Conservation (phyloP, 53 echinoderm and acorn worm genomes). For the Paracentrotus lividus region DNA sequence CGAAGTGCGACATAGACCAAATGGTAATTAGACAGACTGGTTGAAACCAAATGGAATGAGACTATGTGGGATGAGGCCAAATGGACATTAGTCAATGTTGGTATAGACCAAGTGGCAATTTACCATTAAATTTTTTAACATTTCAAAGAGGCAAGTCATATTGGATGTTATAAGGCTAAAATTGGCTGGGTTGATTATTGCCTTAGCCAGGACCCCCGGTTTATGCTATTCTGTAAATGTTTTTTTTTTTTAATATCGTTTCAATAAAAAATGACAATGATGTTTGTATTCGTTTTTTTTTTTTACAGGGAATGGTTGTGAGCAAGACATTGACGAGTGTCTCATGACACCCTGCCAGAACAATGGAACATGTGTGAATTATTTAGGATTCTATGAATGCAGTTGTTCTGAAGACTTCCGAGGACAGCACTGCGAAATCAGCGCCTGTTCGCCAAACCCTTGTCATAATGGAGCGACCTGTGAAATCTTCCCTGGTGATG, state of each 20-base stretch:
- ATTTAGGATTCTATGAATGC: slow-evolving; percentile 18
- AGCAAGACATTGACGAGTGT: slow-evolving; percentile 75
- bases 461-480: slow-evolving; percentile 50
- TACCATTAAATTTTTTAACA: too few species aligned
- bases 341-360: neutral
- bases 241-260: neutral
- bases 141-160: too few species aligned
- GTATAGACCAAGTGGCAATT: too few species aligned
- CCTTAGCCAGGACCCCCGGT: too few species aligned
- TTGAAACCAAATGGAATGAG: too few species aligned
- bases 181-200: too few species aligned
- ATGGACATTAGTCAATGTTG: too few species aligned
- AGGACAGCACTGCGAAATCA: slow-evolving; percentile 46
- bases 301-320: slow-evolving; percentile 27
- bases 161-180: too few species aligned
- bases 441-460: slow-evolving; percentile 48
- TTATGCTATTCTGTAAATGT: too few species aligned
- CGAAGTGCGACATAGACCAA: too few species aligned
- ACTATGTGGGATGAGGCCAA: too few species aligned
- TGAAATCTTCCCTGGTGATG: slow-evolving; percentile 53
- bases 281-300: neutral
- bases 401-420: slow-evolving; percentile 13
- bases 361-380: slow-evolving; percentile 38
- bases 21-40: too few species aligned
- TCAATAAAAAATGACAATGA: neutral